A percentile compares a stretch with the other conserved stretches of the same genome.
Evolutionary conservation across 2,888 invertebrate species (phyloP).

Genomic region (Nephrotoma guestfalica): DNA sequence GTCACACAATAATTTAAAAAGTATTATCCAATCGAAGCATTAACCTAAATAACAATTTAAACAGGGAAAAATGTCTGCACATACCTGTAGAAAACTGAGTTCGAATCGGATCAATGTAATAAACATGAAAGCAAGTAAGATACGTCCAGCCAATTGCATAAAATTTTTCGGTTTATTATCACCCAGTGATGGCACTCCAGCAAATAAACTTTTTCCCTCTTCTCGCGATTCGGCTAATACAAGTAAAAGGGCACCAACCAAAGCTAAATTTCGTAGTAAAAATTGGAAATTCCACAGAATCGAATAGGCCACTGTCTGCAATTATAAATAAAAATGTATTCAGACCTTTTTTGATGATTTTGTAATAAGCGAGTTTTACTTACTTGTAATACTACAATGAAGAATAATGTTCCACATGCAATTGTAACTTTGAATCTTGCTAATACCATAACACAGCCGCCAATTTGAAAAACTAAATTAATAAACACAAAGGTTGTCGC

Average conservation of each 20-base stretch:
- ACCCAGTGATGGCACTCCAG: constrained; percentile 81
- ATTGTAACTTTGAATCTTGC: constrained; percentile 79
- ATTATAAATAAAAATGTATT: constrained; percentile 16
- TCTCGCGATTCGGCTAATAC: constrained; percentile 92
- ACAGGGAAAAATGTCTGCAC: constrained; percentile 12
- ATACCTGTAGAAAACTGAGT: constrained; percentile 70
- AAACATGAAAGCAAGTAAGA: constrained; percentile 97
- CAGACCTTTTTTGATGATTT: not conserved
- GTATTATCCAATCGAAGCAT: no score
- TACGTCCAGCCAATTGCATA: constrained; percentile 87
- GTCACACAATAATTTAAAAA: not conserved
- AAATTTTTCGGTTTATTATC: constrained; percentile 97
- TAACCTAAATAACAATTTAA: not conserved
- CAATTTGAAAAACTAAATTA: constrained; percentile 91
- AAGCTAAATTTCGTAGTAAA: constrained; percentile 85
- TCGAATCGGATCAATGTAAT: constrained; percentile 91
- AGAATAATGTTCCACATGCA: constrained; percentile 84
- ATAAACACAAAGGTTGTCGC: constrained; percentile 90
- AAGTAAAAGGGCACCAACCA: constrained; percentile 91
- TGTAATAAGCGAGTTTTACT: constrained; percentile 13
- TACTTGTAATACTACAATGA: constrained; percentile 92
- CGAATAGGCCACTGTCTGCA: constrained; percentile 83
- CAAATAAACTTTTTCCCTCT: constrained; percentile 89
- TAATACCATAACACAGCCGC: constrained; percentile 93
- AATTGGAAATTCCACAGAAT: constrained; percentile 98